Base-by-base conservation (phyloP, 2,888 invertebrate genomes). In the Deilephila porcellus region DNA sequence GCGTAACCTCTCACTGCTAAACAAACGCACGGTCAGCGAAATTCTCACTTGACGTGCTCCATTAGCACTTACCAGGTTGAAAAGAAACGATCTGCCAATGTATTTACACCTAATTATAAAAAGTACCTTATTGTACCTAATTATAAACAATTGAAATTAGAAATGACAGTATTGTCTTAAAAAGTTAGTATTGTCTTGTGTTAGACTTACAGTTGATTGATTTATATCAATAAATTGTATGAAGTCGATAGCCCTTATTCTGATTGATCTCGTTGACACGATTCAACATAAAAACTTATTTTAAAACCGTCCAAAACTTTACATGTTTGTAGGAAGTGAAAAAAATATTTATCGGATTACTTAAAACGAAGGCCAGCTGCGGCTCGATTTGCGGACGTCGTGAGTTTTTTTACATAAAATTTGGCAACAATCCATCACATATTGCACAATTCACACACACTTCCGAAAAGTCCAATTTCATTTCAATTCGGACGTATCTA, bases 391-490 rank as follows among this genome's bases (percentile, higher is more conserved):
- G 87, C 88, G 90, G 90, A 89, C 90, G 88, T 79, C 80, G 84
- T 81, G 81, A 78, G 88, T 91, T 93, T 93, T 37, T 92, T 89
- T 85, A 78, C 14, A 74, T 56, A 53, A 64, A 70, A 80, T 83
- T 87, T 89, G 79, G 88, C 90, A 92, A 91, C 90, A 88, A 90
- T 91, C 89, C 86, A 92, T 90, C 88, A 85, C 85, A 88, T 89
- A 91, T 89, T 89, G 89, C 88, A 86, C 87, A 85, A 92, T 92
- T 93, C 89, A 90, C 86, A 85, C 86, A 86, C 86, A 94, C 93
- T 94, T 94, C 94, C 94, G 93, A 93, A 87, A 88, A 90, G 90
- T 91, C 89, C 91, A 93, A 93, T 92, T 93, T 91, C 86, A 88
- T 88, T 93, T 91, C 89, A 86, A 89, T 90, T 91, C 90, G 90